These are phyloP conservation scores for Oryzias sinensis DNA, from an alignment of 2,797 vertebrate genomes.

Conservation along the genomic window DNA sequence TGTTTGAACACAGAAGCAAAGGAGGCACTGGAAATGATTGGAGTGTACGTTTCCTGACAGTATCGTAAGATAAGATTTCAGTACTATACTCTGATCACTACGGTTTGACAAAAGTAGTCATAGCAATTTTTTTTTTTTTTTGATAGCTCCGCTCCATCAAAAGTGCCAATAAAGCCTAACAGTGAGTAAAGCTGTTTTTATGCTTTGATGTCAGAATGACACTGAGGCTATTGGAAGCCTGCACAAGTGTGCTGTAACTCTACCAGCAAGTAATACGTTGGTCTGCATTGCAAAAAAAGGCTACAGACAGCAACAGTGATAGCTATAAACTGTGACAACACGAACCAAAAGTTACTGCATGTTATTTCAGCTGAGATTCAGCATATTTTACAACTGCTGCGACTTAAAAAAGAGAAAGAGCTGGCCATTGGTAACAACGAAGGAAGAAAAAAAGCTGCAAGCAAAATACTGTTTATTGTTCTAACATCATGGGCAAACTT, in stretches of 20 bases:
- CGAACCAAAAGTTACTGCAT: not conserved
- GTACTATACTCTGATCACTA: not conserved
- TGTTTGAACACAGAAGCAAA: conserved; percentile 16
- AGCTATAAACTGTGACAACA: not conserved
- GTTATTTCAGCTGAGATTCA: not conserved
- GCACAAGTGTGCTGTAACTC: not conserved
- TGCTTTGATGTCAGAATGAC: not conserved
- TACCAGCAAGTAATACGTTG: not conserved
- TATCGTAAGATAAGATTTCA: not conserved
- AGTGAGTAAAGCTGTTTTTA: not conserved
- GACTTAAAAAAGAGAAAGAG: not conserved
- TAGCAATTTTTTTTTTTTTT: not conserved
- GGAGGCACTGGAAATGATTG: not conserved
- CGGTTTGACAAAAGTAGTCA: not conserved
- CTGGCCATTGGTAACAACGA: not conserved
- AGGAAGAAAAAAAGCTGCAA: not conserved
- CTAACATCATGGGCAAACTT: not conserved
- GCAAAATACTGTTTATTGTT: not conserved
- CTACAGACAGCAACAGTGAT: not conserved
- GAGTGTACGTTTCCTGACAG: conserved; percentile 6
- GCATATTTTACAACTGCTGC: not conserved
- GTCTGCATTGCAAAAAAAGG: not conserved
- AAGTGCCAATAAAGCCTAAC: not conserved
- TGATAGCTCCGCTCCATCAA: not conserved
- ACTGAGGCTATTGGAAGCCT: too few relatives aligned